Conservation (phyloP, 2,888 invertebrate genomes). For the Drosophila fulvimacula region DNA sequence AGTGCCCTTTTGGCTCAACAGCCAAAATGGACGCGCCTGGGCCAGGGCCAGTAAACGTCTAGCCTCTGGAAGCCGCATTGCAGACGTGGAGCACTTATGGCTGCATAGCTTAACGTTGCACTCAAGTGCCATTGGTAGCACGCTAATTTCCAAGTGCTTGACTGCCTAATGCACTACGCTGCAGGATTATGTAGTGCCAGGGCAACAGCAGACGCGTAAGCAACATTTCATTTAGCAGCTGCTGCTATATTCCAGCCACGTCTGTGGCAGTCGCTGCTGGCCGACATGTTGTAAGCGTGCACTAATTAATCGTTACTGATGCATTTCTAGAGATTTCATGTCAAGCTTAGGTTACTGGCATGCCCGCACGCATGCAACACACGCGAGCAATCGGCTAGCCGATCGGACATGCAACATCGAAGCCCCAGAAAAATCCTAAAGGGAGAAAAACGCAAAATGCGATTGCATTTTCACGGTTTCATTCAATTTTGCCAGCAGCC, state of each 20-base stretch:
- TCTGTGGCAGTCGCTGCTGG: constrained; percentile 13
- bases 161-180: constrained; percentile 48
- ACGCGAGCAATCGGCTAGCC: constrained; percentile 36
- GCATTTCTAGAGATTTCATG: constrained; percentile 67
- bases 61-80: background rate
- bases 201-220: background rate
- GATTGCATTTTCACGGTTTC: constrained; percentile 37
- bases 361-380: constrained; percentile 22
- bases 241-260: constrained; percentile 26
- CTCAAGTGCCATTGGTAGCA: constrained; percentile 62
- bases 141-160: constrained; percentile 69
- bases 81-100: constrained; percentile 48
- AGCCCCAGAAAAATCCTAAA: constrained; percentile 58
- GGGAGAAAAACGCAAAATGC: constrained; percentile 10
- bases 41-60: constrained; percentile 3
- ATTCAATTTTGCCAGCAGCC: background rate
- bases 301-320: constrained; percentile 75
- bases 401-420: constrained; percentile 68
- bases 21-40: constrained; percentile 30
- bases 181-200: constrained; percentile 53
- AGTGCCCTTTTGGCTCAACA: constrained; percentile 54
- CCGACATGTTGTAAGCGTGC: constrained; percentile 40
- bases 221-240: constrained; percentile 17
- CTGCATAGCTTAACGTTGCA: constrained; percentile 54
- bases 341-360: constrained; percentile 42